Percentiles rank a stretch among this genome's conserved stretches.
phyloP scores from a whole-genome alignment of 2,797 vertebrate genomes.

The Schizothorax lantsangensis region DNA sequence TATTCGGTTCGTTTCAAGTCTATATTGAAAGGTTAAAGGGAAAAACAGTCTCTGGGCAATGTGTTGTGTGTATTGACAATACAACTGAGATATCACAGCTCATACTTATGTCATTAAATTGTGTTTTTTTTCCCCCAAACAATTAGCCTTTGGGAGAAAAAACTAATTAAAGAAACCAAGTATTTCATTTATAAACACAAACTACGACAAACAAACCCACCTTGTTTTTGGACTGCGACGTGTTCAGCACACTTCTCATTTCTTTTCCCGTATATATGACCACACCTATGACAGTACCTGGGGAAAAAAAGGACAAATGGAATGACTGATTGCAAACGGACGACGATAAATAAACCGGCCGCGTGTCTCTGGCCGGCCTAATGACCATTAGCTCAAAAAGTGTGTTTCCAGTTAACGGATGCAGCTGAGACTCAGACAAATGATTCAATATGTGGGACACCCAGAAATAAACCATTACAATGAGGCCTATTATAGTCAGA shows the following conservation, averaged over 20 bases:
- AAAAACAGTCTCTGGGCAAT: not conserved
- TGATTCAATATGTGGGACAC: conserved; percentile 71
- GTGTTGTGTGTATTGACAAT: not conserved
- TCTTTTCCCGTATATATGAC: conserved; percentile 99
- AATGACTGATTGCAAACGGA: not conserved
- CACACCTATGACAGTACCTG: conserved; percentile 97
- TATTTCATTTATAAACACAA: not conserved
- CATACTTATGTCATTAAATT: conserved; percentile 10
- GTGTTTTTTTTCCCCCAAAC: not conserved
- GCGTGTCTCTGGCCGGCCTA: conserved; percentile 24
- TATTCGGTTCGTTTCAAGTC: conserved; percentile 22
- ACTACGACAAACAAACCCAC: conserved; percentile 70
- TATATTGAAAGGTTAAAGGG: conserved; percentile 16
- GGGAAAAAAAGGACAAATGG: not conserved
- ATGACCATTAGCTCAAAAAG: conserved; percentile 53
- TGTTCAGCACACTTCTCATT: conserved; percentile 96
- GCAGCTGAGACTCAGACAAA: conserved; percentile 57
- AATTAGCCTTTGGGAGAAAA: not conserved
- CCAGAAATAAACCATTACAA: conserved; percentile 66
- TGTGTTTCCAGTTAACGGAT: conserved; percentile 47
- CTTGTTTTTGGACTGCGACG: conserved; percentile 96
- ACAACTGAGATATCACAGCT: conserved; percentile 8
- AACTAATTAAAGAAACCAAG: not conserved
- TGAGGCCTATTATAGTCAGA: conserved; percentile 74
- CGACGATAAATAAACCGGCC: conserved; percentile 35